These are phyloP conservation scores for Pinctada fucata DNA, from an alignment of 2,888 invertebrate genomes.

Conservation along the genomic window DNA sequence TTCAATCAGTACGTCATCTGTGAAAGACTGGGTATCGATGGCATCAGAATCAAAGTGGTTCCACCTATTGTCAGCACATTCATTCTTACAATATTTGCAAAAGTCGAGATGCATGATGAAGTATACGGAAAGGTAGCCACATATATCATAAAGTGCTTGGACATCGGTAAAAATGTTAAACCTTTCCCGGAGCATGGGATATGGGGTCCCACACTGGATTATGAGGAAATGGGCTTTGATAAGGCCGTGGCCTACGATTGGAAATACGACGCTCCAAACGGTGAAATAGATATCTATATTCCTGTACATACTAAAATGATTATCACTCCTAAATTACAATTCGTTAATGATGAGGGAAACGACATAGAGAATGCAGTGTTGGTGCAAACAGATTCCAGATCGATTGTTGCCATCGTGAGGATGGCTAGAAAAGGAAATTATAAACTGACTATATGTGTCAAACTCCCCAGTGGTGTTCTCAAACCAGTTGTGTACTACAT, in stretches of 20 bases:
- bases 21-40: constrained; percentile 40
- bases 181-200: constrained; percentile 50
- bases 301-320: constrained; percentile 40
- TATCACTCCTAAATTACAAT: constrained; percentile 35
- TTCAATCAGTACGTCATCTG: constrained; percentile 13
- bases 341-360: constrained; percentile 31
- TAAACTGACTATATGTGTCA: constrained; percentile 49
- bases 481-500: constrained; percentile 48
- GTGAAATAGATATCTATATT: constrained; percentile 44
- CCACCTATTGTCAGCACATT: constrained; percentile 47
- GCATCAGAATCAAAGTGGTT: constrained; percentile 48
- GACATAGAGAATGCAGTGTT: constrained; percentile 39
- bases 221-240: constrained; percentile 50
- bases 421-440: constrained; percentile 48
- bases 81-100: constrained; percentile 46
- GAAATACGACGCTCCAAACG: constrained; percentile 41
- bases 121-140: constrained; percentile 46
- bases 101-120: constrained; percentile 40
- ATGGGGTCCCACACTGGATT: constrained; percentile 54
- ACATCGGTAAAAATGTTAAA: constrained; percentile 21
- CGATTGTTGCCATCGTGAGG: constrained; percentile 43
- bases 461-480: constrained; percentile 37
- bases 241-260: constrained; percentile 47
- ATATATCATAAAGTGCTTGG: constrained; percentile 47
- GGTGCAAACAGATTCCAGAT: constrained; percentile 39